Evolutionary conservation across 2,797 vertebrate genomes (phyloP).

Genomic region (Iguana delicatissima): DNA sequence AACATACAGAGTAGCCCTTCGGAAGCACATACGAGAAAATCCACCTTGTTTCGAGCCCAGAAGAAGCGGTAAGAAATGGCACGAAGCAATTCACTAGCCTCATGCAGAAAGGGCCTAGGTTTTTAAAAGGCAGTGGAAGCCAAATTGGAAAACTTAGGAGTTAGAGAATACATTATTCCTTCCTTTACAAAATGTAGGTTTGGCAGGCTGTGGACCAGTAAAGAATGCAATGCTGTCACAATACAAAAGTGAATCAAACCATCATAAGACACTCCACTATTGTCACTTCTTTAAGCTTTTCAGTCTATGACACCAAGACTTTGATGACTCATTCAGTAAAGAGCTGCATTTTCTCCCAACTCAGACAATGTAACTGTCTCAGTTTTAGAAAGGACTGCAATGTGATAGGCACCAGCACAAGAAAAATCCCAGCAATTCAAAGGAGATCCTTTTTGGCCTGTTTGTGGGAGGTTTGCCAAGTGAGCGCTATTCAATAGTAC

Average conservation of each 20-base stretch:
- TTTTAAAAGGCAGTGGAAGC: too few relatives aligned
- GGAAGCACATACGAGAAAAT: too few relatives aligned
- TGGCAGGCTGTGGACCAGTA: not conserved
- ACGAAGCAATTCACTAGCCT: too few relatives aligned
- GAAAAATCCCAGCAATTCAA: conserved; percentile 52
- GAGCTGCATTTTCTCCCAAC: conserved; percentile 18
- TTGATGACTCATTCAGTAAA: conserved; percentile 7
- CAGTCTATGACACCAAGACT: not conserved
- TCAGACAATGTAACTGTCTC: conserved; percentile 36
- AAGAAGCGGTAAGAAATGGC: too few relatives aligned
- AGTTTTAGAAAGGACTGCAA: conserved; percentile 40
- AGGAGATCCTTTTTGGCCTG: conserved; percentile 57
- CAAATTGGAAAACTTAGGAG: too few relatives aligned
- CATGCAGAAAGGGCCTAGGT: too few relatives aligned
- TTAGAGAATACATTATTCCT: too few relatives aligned
- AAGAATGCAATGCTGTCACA: not conserved
- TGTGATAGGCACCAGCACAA: conserved; percentile 43
- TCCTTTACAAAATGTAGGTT: not conserved
- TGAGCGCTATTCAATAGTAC: conserved; percentile 54
- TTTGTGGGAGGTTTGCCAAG: conserved; percentile 59
- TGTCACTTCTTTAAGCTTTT: conserved; percentile 11
- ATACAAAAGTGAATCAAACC: not conserved
- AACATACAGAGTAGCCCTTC: too few relatives aligned
- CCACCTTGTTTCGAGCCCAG: too few relatives aligned
- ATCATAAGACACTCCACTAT: not conserved